Conservation (phyloP, 2,888 invertebrate species). For the Thecocarcelia acutangulata region DNA sequence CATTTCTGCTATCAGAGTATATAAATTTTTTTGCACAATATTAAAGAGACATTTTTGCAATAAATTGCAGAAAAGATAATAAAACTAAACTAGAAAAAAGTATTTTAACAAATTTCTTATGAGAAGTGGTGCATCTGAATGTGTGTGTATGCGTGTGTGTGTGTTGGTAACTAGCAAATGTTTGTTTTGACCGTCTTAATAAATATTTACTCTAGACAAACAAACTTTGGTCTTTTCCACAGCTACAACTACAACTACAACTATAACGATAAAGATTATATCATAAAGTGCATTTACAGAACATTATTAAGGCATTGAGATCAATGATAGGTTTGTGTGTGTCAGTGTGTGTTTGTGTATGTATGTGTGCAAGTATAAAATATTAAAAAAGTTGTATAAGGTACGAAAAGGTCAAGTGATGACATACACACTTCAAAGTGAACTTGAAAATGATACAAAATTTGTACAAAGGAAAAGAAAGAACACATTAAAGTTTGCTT, state of each 20-base stretch:
- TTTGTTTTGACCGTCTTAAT: slow-evolving; percentile 14
- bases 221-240: neutral
- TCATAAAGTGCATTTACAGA: slow-evolving; percentile 28
- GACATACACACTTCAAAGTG: slow-evolving; percentile 21
- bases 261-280: slow-evolving; percentile 27
- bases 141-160: too few relatives aligned
- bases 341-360: too few relatives aligned
- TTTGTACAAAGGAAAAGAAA: too few relatives aligned
- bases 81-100: neutral
- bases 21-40: neutral
- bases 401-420: slow-evolving; percentile 31
- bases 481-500: too few relatives aligned
- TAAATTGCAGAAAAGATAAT: slow-evolving; percentile 6
- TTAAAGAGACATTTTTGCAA: slow-evolving; percentile 13
- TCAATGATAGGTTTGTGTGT: slow-evolving; percentile 8
- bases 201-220: neutral
- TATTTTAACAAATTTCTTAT: neutral
- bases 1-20: too few relatives aligned
- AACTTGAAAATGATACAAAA: slow-evolving; percentile 13
- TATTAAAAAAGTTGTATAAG: neutral
- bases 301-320: slow-evolving; percentile 32
- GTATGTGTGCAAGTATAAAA: neutral
- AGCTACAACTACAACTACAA: neutral
- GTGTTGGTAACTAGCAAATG: slow-evolving; percentile 1
- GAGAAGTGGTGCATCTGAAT: neutral